phyloP scores from a whole-genome alignment of 2,797 vertebrate genomes.

The Moxostoma hubbsi region DNA sequence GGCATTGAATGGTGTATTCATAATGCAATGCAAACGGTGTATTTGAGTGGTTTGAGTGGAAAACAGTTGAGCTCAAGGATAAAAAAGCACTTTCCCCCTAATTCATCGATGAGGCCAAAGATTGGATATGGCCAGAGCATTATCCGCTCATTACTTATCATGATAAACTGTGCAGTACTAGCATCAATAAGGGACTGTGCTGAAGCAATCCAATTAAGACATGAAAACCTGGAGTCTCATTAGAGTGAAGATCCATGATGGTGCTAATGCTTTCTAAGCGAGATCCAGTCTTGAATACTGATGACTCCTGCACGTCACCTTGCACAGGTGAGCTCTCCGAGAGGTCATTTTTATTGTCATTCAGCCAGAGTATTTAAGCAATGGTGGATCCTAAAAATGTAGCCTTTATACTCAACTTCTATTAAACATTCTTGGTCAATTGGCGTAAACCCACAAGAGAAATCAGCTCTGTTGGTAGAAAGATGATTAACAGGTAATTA shows the following conservation, averaged over 20 bases:
- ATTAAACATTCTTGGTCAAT: slow-evolving; percentile 45
- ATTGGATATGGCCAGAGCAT: slow-evolving; percentile 79
- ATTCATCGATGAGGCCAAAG: slow-evolving; percentile 45
- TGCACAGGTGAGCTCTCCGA: slow-evolving; percentile 71
- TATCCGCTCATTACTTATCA: slow-evolving; percentile 84
- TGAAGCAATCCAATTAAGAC: slow-evolving; percentile 83
- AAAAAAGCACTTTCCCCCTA: slow-evolving; percentile 29
- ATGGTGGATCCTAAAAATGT: slow-evolving; percentile 12
- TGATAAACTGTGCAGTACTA: slow-evolving; percentile 83
- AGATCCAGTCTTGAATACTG: slow-evolving; percentile 80
- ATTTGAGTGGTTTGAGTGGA: neutral
- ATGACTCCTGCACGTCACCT: slow-evolving; percentile 68
- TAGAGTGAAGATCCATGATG: slow-evolving; percentile 80
- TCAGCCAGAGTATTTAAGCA: slow-evolving; percentile 39
- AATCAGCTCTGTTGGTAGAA: slow-evolving; percentile 37
- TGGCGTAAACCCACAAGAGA: slow-evolving; percentile 41
- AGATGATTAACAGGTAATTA: slow-evolving; percentile 48
- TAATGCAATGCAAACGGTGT: neutral
- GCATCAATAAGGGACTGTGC: slow-evolving; percentile 83
- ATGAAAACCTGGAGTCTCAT: slow-evolving; percentile 78
- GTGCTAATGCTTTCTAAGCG: slow-evolving; percentile 78
- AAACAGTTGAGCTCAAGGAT: neutral
- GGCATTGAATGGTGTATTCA: too few species aligned
- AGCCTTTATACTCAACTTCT: slow-evolving; percentile 48
- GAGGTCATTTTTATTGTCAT: slow-evolving; percentile 50